phyloP scores from a whole-genome alignment of 2,797 vertebrate species.

The Thripadectes ignobilis region DNA sequence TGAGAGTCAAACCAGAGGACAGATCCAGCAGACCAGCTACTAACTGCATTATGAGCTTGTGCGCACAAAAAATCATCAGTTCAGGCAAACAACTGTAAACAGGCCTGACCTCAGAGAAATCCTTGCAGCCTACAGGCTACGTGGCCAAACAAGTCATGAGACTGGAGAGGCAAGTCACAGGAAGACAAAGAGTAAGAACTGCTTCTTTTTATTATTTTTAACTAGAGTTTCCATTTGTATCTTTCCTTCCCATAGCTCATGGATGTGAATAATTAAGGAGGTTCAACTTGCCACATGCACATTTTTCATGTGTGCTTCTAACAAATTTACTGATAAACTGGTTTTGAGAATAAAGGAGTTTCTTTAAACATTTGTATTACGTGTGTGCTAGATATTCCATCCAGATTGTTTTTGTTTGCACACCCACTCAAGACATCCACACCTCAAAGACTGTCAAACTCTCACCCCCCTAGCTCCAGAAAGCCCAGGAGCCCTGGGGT shows the following conservation, averaged over 20 bases:
- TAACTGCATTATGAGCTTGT: neutral
- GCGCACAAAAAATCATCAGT: neutral
- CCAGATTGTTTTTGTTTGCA: neutral
- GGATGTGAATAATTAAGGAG: neutral
- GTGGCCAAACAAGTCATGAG: neutral
- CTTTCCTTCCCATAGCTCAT: neutral
- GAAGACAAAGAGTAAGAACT: neutral
- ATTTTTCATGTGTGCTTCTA: neutral
- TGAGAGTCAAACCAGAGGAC: fast-evolving
- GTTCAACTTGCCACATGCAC: neutral
- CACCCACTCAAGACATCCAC: neutral
- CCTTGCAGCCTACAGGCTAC: neutral
- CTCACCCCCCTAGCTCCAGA: neutral
- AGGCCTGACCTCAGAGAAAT: neutral
- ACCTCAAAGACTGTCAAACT: neutral
- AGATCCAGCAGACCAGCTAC: neutral
- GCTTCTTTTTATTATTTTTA: neutral
- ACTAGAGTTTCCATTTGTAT: neutral
- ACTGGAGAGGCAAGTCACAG: neutral
- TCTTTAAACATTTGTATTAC: neutral
- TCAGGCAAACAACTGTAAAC: neutral
- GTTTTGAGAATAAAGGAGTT: neutral
- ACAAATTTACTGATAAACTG: neutral
- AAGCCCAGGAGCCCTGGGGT: neutral
- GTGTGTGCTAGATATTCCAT: neutral